Conservation (phyloP, 2,888 invertebrate genomes). For the Scaptomyza cyrtandrae region DNA sequence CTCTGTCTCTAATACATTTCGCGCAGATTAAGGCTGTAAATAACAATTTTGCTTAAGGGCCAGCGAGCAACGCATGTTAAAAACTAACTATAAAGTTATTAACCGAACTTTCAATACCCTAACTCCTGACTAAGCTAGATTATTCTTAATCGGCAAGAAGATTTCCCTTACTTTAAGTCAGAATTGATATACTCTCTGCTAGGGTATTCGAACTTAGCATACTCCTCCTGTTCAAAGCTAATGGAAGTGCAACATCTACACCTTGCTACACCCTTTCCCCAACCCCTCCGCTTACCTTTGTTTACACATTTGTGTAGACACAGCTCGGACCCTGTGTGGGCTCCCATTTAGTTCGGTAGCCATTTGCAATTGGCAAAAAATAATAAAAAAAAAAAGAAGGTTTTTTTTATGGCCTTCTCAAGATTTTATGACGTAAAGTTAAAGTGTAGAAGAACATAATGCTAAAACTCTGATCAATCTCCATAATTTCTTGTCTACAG, state of each 20-base stretch:
- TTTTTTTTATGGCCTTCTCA: constrained; percentile 42
- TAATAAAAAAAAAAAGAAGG: background rate
- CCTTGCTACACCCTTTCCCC: background rate
- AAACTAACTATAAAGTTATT: constrained; percentile 13
- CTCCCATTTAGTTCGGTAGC: constrained; percentile 59
- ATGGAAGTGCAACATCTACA: constrained; percentile 47
- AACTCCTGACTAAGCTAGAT: background rate
- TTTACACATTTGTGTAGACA: constrained; percentile 41
- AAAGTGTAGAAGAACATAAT: background rate
- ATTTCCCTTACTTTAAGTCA: no score
- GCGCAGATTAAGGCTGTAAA: constrained; percentile 76
- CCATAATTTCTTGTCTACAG: constrained; percentile 53
- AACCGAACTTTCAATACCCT: constrained; percentile 26
- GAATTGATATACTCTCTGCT: background rate
- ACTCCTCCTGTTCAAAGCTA: background rate
- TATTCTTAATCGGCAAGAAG: background rate
- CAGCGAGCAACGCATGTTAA: constrained; percentile 43
- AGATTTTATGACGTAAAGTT: constrained; percentile 50
- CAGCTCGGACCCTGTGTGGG: constrained; percentile 48
- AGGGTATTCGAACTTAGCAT: no score
- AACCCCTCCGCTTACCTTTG: background rate
- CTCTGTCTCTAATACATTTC: constrained; percentile 72
- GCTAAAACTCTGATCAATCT: constrained; percentile 58
- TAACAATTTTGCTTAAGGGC: constrained; percentile 61
- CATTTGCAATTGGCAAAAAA: constrained; percentile 44